Evolutionary conservation across 2,888 invertebrate genomes (phyloP), one percentile per base, ranked within the genome.

Genomic region (Drepana falcataria): DNA sequence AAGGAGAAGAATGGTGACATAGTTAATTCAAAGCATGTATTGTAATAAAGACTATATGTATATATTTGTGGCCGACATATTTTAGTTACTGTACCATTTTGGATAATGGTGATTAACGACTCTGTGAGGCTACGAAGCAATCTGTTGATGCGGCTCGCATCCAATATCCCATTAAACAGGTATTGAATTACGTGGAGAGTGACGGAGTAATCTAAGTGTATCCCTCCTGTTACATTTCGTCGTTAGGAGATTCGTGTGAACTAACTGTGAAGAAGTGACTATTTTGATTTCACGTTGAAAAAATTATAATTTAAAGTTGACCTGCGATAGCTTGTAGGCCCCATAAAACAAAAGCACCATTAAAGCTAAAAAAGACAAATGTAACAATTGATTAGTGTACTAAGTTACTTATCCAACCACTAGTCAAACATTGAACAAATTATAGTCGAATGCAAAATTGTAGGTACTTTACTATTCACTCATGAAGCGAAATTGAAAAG

Each of bases 101-200:
- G 64, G 64, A 68, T 66, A 63, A 66, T 63, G 60, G 47, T 59
- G 61, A 68, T 63, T 66, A 69, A 69, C 68, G 65, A 62, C 67
- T 63, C 60, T 58, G 60, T 58, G 57, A 58, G 59, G 56, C 57
- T 55, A 56, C 53, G 53, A 54, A 63, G 52, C 59, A 58, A 60
- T 62, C 58, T 58, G 59, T 57, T 56, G 48, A 40, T 52, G 48
- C 40, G 37, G 55, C 51, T 34, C 35, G 40, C 40, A 51, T 21
- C 52, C 47, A 48, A 54, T 55, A 35, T 51, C 44, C 53, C 59
- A 48, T 52, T 56, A 60, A 59, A 61, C 55, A 51, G 48, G 48
- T 56, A 55, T 55, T 53, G 53, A 56, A 60, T 9, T 44, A 49
- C 21, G 34, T 1, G 33, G 33, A n/a, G 35, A 35, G 35, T 21